Percentiles rank a stretch among this genome's conserved stretches.
phyloP scores from a whole-genome alignment of 2,888 invertebrate genomes.

The Seladonia tumulorum region DNA sequence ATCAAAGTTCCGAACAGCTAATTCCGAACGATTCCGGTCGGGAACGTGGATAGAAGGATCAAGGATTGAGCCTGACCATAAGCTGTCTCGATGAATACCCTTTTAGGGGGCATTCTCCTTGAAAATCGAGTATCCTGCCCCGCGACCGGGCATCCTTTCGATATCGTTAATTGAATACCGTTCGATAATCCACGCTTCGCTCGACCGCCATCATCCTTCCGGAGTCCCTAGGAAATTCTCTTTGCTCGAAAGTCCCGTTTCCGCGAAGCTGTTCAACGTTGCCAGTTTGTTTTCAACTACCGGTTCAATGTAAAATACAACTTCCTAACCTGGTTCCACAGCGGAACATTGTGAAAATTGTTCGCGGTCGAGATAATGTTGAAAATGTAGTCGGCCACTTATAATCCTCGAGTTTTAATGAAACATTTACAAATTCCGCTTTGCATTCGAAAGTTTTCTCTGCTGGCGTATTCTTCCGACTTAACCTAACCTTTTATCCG shows the following conservation, averaged over 20 bases:
- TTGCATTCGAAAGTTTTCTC: too few species aligned
- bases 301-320: too few species aligned
- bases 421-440: too few species aligned
- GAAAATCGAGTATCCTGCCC: conserved; percentile 24
- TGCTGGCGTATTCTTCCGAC: too few species aligned
- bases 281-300: too few species aligned
- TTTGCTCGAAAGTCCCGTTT: background rate
- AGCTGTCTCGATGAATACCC: conserved; percentile 46
- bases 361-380: too few species aligned
- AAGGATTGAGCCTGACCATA: conserved; percentile 55
- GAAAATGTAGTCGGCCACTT: too few species aligned
- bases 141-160: conserved; percentile 5
- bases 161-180: conserved; percentile 25
- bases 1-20: conserved; percentile 79
- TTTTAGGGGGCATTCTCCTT: conserved; percentile 49
- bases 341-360: too few species aligned
- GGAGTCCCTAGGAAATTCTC: background rate
- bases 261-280: background rate
- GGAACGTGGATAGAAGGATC: conserved; percentile 65
- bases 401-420: too few species aligned
- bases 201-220: background rate
- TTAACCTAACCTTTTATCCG: too few species aligned
- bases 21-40: conserved; percentile 63
- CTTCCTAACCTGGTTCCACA: too few species aligned
- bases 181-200: background rate